Conservation (phyloP, 2,797 vertebrate species). For the Xenentodon cancila region DNA sequence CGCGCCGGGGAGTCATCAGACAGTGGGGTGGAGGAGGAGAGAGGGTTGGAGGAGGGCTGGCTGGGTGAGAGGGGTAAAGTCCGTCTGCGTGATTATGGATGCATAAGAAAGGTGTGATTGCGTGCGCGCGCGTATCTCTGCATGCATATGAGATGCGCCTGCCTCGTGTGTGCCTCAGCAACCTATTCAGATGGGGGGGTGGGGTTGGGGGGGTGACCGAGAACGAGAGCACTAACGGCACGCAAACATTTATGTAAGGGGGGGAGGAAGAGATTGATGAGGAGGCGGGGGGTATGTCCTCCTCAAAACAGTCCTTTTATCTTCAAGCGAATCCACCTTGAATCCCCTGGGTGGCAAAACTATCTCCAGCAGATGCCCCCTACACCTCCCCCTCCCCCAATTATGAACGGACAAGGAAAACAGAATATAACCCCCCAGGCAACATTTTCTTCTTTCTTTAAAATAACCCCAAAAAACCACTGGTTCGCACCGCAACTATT, state of each 20-base stretch:
- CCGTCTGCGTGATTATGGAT: conserved; percentile 37
- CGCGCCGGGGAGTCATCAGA: conserved; percentile 81
- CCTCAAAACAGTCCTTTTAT: conserved; percentile 38
- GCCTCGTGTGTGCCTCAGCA: conserved; percentile 42
- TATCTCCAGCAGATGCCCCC: conserved; percentile 2
- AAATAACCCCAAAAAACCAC: not conserved
- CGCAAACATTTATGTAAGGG: conserved; percentile 76
- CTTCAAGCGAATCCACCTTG: conserved; percentile 20
- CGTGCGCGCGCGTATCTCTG: conserved; percentile 34
- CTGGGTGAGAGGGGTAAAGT: conserved; percentile 24
- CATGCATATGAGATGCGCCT: conserved; percentile 46
- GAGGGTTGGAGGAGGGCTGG: conserved; percentile 17
- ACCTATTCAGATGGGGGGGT: not conserved
- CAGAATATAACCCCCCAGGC: not conserved
- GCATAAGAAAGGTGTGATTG: conserved; percentile 36
- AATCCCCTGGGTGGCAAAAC: conserved; percentile 14
- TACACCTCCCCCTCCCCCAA: not conserved
- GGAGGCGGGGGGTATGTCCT: conserved; percentile 28
- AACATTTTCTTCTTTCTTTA: not conserved
- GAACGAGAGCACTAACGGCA: conserved; percentile 67
- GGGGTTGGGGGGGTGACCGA: conserved; percentile 22
- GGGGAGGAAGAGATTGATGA: conserved; percentile 5
- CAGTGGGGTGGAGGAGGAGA: conserved; percentile 33
- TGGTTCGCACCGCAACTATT: not conserved
- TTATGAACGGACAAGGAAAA: not conserved